Percentiles rank a stretch among this genome's conserved stretches.
These are phyloP conservation scores for Latrodectus geometricus DNA, from an alignment of 1,140 invertebrate species.

Conservation along the genomic window DNA sequence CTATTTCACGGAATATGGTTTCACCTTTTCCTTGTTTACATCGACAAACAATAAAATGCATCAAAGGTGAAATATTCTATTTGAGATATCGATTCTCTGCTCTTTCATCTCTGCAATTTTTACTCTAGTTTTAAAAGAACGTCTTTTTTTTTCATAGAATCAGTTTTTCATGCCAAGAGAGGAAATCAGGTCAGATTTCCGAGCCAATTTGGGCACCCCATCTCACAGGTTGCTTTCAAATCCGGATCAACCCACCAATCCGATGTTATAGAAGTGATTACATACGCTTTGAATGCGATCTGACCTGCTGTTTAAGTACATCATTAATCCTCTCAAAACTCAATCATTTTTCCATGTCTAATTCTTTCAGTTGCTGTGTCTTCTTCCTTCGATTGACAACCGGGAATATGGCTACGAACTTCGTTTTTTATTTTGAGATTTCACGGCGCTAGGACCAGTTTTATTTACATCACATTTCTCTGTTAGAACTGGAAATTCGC, in stretches of 20 bases:
- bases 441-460: constrained; percentile 2
- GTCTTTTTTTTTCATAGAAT: no score
- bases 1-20: no score
- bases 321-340: constrained; percentile 21
- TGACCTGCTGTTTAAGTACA: neutral
- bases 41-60: no score
- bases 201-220: constrained; percentile 25
- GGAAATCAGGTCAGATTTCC: constrained; percentile 34
- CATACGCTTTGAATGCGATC: constrained; percentile 5
- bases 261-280: neutral
- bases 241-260: constrained; percentile 32
- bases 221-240: constrained; percentile 12
- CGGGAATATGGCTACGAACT: constrained; percentile 11
- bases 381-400: constrained; percentile 11
- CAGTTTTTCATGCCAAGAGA: no score
- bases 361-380: constrained; percentile 4
- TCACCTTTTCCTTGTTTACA: no score
- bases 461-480: neutral
- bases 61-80: no score
- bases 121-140: no score
- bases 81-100: no score
- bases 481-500: neutral
- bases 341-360: constrained; percentile 29
- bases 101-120: no score
- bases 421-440: constrained; percentile 30